Base-by-base conservation (phyloP, 2,113 vertebrate genomes). In the Cyphomyrus discorhynchus region DNA sequence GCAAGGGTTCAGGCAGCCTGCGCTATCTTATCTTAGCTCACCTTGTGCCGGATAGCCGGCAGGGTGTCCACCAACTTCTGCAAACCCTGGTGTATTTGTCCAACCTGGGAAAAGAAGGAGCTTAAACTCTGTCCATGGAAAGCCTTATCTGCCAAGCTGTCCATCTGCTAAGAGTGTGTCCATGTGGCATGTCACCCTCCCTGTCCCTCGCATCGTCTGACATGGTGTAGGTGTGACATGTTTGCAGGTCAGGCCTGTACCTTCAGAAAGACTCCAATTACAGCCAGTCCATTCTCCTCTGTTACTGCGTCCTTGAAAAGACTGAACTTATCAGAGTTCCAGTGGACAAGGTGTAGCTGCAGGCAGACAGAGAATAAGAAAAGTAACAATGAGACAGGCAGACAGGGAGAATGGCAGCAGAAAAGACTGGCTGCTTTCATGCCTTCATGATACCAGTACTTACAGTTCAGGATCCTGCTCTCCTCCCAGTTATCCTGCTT, bases 301-400 rank as follows among this genome's bases (percentile, higher is more conserved):
- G 97, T 96, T 5, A 98, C 96, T 17, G 98, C 98, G 90, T 98
- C 98, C 94, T 99, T 97, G 85, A 99, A 99, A 90, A 92, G 96
- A 4, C 95, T 96, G 94, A 97, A 99, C 91, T 95, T 97, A 66
- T 97, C 96, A 0, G 97, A 95, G 94, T 99, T 98, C 98, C 98
- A 99, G 94, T 99, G 98, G 10, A 99, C 98, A 92, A 99, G 92
- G 91, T 99, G 98, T 88, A 99, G 95, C 98, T 99, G 95, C 90
- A 15, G 89, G 15, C 21, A 35, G 53, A 15, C 31, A 42, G 35
- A 80, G 13, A 80, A 80, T 42, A 7, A 35, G 5, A 31, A 80
- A 6, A 2, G 31, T 6, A 17, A 77, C 56, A 62, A 35, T 35
- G 17, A n/a, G 4, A 24, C 5, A 35, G 21, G 6, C n/a, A 86